Evolutionary conservation across 2,888 invertebrate genomes (phyloP).

Genomic region (Caenorhabditis angaria): DNA sequence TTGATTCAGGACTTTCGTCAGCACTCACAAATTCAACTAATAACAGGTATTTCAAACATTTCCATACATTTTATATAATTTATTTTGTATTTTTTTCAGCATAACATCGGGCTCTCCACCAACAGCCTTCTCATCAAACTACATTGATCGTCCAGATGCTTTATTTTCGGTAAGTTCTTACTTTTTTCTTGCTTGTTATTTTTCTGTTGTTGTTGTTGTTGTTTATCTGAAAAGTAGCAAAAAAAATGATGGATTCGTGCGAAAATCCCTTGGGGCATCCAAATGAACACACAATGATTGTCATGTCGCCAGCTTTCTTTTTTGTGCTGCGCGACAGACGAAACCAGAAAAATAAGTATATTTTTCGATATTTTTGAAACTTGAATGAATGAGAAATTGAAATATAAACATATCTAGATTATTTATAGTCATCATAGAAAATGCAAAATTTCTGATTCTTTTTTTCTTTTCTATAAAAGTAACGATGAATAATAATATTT

Average conservation of each 20-base stretch:
- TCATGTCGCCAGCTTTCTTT: slow-evolving; percentile 2
- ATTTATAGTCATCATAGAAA: too few relatives aligned
- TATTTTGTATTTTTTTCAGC: slow-evolving; percentile 16
- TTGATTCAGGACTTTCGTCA: slow-evolving; percentile 41
- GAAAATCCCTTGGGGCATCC: slow-evolving; percentile 3
- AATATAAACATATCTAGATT: too few relatives aligned
- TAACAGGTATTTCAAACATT: slow-evolving; percentile 22
- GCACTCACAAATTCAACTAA: slow-evolving; percentile 39
- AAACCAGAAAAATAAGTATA: neutral
- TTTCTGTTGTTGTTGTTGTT: neutral
- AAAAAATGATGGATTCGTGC: neutral
- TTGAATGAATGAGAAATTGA: neutral
- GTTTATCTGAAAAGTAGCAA: neutral
- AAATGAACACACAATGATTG: slow-evolving; percentile 9
- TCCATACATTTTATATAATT: neutral
- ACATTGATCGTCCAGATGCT: slow-evolving; percentile 35
- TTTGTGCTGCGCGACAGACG: too few relatives aligned
- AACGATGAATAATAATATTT: neutral
- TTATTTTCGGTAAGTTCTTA: slow-evolving; percentile 24
- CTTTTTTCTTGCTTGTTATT: neutral
- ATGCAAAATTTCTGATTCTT: neutral
- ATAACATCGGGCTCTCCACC: slow-evolving; percentile 42
- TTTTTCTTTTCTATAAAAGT: neutral
- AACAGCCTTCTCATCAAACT: slow-evolving; percentile 31
- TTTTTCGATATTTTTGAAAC: neutral